Evolutionary conservation across 2,797 vertebrate species (phyloP).

Genomic region (Acanthornis magna): DNA sequence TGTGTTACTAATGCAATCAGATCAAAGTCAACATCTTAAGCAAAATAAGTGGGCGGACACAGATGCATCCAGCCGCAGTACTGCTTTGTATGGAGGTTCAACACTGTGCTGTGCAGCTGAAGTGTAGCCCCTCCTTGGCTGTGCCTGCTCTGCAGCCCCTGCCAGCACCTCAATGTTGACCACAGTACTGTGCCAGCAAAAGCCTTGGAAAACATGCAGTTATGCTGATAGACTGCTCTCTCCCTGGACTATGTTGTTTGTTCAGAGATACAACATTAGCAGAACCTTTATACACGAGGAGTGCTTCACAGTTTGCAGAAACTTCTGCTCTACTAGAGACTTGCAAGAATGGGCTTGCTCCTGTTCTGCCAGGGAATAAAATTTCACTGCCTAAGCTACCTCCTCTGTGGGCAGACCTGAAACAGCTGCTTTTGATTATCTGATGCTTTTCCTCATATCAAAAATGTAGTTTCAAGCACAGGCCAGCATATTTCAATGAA

Average conservation of each 20-base stretch:
- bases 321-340: neutral
- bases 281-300: rapidly evolving
- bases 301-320: neutral
- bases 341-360: neutral
- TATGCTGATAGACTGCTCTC: neutral
- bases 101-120: neutral
- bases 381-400: constrained; percentile 21
- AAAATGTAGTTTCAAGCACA: constrained; percentile 12
- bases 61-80: neutral
- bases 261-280: neutral
- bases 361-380: neutral
- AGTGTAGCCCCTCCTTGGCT: neutral
- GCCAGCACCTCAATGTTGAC: neutral
- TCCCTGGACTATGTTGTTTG: neutral
- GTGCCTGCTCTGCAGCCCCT: neutral
- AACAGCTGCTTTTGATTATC: constrained; percentile 21
- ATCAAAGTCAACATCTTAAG: neutral
- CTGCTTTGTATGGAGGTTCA: neutral
- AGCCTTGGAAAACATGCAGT: neutral
- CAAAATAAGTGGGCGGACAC: neutral
- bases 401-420: neutral
- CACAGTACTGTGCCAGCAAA: neutral
- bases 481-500: neutral
- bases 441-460: neutral
- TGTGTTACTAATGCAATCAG: neutral